phyloP scores from a whole-genome alignment of 2,888 invertebrate genomes.

The Cheilosia variabilis region DNA sequence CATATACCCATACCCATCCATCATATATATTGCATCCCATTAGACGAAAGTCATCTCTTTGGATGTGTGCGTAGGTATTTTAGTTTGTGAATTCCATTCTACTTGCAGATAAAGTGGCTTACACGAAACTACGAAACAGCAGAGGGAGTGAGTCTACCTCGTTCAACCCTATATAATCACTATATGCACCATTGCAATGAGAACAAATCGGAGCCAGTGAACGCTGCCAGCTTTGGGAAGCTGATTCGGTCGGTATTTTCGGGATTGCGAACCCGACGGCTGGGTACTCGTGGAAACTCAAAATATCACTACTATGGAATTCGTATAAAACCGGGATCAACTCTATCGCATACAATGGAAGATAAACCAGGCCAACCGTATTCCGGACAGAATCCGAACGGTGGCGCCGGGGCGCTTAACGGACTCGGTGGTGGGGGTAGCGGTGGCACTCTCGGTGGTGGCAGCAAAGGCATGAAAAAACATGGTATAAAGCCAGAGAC shows the following conservation, averaged over 20 bases:
- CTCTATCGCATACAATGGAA: slow-evolving; percentile 86
- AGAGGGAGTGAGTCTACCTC: slow-evolving; percentile 95
- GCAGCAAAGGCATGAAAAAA: slow-evolving; percentile 78
- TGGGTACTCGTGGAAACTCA: slow-evolving; percentile 98
- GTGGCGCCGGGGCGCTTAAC: slow-evolving; percentile 43
- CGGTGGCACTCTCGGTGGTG: slow-evolving; percentile 42
- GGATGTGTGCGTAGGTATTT: slow-evolving; percentile 14
- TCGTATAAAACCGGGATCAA: slow-evolving; percentile 94
- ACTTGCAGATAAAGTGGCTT: slow-evolving; percentile 93
- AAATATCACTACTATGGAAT: slow-evolving; percentile 99
- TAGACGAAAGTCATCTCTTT: slow-evolving; percentile 2
- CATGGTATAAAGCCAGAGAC: slow-evolving; percentile 82
- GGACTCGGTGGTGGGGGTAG: slow-evolving; percentile 51
- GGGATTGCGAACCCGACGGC: slow-evolving; percentile 95
- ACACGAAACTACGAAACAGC: slow-evolving; percentile 99
- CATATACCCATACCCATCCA: slow-evolving; percentile 10
- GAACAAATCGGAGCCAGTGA: slow-evolving; percentile 98
- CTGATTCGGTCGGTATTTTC: slow-evolving; percentile 98
- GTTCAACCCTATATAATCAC: slow-evolving; percentile 98
- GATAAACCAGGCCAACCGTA: slow-evolving; percentile 81
- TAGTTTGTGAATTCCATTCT: slow-evolving; percentile 46
- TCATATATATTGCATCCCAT: slow-evolving; percentile 25
- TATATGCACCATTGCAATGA: slow-evolving; percentile 97
- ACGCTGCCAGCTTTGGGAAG: slow-evolving; percentile 99
- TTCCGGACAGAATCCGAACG: slow-evolving; percentile 68